Conservation (phyloP, 2,888 invertebrate species). For the Pediacus dermestoides region DNA sequence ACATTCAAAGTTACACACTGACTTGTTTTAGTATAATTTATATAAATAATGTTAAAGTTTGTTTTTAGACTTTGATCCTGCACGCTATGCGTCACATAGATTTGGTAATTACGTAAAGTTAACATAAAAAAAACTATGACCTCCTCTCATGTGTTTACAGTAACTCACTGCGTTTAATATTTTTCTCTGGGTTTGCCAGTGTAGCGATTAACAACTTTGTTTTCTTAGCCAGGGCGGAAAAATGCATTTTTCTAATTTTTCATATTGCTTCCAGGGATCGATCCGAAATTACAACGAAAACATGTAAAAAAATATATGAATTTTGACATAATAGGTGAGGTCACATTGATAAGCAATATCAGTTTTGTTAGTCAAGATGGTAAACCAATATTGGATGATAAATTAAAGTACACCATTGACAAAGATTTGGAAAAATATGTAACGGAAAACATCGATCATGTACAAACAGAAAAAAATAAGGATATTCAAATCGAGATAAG, state of each 20-base stretch:
- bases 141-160: neutral
- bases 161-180: neutral
- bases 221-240: too few species aligned
- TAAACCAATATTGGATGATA: conserved; percentile 21
- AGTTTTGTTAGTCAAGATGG: conserved; percentile 29
- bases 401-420: conserved; percentile 24
- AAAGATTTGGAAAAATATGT: conserved; percentile 19
- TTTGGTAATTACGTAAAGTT: conserved; percentile 12
- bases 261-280: too few species aligned
- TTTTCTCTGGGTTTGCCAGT: conserved; percentile 1
- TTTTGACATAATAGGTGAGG: conserved; percentile 28
- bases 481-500: conserved; percentile 31
- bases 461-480: conserved; percentile 23
- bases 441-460: conserved; percentile 21
- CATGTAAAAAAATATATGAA: conserved; percentile 28
- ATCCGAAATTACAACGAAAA: too few species aligned
- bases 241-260: too few species aligned
- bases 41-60: neutral
- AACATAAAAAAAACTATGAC: neutral
- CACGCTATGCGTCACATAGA: conserved; percentile 11
- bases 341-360: conserved; percentile 28
- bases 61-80: conserved; percentile 3
- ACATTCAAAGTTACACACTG: neutral
- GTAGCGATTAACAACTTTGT: too few species aligned
- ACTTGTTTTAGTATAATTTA: neutral